A percentile compares a stretch with the other conserved stretches of the same genome.
phyloP scores from a whole-genome alignment of 2,797 vertebrate species.

The Tiaroga cobitis region DNA sequence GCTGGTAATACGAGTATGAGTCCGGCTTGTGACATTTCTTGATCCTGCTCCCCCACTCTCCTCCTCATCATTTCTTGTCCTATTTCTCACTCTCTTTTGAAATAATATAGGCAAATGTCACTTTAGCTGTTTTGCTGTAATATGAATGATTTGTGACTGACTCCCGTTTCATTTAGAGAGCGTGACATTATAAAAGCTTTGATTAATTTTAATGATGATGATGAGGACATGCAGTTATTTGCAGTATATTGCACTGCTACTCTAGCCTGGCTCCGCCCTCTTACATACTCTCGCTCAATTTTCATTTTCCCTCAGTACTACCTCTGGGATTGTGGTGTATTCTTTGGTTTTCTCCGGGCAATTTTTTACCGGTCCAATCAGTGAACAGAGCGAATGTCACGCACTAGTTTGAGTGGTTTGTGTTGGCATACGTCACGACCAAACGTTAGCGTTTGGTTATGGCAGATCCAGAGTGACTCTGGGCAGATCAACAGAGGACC shows the following conservation, averaged over 20 bases:
- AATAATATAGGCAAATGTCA: not conserved
- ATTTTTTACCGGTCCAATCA: no score
- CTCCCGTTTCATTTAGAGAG: not conserved
- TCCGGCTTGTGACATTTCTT: constrained; percentile 11
- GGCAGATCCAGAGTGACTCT: no score
- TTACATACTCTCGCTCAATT: no score
- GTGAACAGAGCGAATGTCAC: no score
- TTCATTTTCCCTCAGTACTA: no score
- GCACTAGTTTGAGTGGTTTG: no score
- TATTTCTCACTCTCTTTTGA: not conserved
- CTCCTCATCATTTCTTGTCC: not conserved
- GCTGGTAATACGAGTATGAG: not conserved
- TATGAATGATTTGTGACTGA: not conserved
- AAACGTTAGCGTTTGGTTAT: no score
- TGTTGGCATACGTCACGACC: no score
- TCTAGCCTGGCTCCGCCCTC: no score
- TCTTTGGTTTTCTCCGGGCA: no score
- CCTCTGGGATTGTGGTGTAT: no score
- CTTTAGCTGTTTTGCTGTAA: not conserved
- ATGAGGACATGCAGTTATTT: not conserved
- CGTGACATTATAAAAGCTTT: not conserved
- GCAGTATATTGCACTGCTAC: not conserved
- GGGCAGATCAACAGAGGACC: no score
- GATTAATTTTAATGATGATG: not conserved
- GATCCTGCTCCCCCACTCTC: not conserved